Conservation (phyloP, 2,797 vertebrate genomes). For the Percopsis omiscomaycus region DNA sequence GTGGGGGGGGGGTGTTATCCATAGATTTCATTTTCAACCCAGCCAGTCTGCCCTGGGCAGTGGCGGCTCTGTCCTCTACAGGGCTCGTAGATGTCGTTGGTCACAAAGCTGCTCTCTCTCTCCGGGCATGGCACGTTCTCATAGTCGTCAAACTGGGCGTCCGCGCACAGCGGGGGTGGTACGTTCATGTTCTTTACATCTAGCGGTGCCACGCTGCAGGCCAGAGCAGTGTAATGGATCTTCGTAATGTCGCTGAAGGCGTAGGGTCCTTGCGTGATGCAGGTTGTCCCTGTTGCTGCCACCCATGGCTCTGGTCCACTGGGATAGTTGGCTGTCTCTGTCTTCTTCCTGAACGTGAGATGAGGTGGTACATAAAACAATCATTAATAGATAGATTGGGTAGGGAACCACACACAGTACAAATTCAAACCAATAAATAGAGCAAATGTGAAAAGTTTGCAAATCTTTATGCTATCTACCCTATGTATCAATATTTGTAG, state of each 20-base stretch:
- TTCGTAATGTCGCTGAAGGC: conserved; percentile 81
- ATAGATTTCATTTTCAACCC: conserved; percentile 89
- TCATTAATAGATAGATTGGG: not conserved
- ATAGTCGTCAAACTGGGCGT: conserved; percentile 74
- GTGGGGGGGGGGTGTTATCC: conserved; percentile 70
- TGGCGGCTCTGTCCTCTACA: conserved; percentile 68
- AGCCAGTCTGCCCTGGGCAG: conserved; percentile 77
- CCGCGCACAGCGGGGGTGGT: conserved; percentile 40
- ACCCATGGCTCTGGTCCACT: conserved; percentile 76
- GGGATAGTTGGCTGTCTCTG: conserved; percentile 53
- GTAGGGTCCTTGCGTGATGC: conserved; percentile 75
- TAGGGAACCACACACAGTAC: no score
- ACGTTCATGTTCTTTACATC: conserved; percentile 77
- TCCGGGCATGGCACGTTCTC: conserved; percentile 71
- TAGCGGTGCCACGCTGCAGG: conserved; percentile 72
- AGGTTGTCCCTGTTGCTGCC: conserved; percentile 56
- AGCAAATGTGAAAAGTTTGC: no score
- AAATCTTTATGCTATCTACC: no score
- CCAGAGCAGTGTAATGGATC: conserved; percentile 76
- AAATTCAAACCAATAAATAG: no score
- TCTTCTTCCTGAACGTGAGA: conserved; percentile 75
- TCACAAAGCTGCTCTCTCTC: conserved; percentile 87
- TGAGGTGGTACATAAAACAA: not conserved
- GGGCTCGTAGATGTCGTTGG: conserved; percentile 92
- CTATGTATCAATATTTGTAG: no score